Evolutionary conservation across 2,797 vertebrate genomes (phyloP).

Genomic region (Scolopax rusticola): DNA sequence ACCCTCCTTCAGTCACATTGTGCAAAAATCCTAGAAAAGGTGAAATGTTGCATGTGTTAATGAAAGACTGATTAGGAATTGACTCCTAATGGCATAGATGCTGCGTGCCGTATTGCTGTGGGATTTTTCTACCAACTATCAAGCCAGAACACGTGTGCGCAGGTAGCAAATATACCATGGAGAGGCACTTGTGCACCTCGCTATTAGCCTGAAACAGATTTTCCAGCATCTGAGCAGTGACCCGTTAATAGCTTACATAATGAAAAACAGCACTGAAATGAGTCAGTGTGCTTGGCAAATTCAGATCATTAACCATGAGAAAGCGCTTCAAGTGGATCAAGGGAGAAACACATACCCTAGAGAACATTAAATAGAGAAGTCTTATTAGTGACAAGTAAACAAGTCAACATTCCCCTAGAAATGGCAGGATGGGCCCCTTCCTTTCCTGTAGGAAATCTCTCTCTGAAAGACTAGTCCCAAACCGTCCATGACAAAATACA

Average conservation of each 20-base stretch:
- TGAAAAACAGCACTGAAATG: conserved; percentile 64
- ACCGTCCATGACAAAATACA: not conserved
- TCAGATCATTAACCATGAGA: conserved; percentile 55
- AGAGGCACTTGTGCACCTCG: conserved; percentile 57
- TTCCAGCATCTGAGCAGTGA: conserved; percentile 55
- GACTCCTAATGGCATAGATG: conserved; percentile 28
- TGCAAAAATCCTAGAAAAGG: conserved; percentile 23
- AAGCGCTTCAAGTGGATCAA: not conserved
- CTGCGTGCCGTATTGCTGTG: not conserved
- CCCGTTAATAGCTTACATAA: conserved; percentile 66
- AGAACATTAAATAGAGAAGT: conserved; percentile 48
- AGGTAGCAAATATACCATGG: conserved; percentile 36
- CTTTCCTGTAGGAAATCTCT: not conserved
- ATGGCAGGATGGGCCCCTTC: not conserved
- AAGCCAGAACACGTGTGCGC: conserved; percentile 33
- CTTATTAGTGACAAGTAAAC: conserved; percentile 41
- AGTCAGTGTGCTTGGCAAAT: conserved; percentile 64
- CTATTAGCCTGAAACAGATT: conserved; percentile 64
- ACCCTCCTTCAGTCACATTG: not conserved
- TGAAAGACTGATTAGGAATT: conserved; percentile 49
- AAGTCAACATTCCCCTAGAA: conserved; percentile 2
- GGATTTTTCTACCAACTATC: conserved; percentile 45
- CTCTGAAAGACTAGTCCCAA: not conserved
- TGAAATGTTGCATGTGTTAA: conserved; percentile 47
- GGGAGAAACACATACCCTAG: conserved; percentile 43